Base-by-base conservation (phyloP, 2,888 invertebrate species). In the Drosophila yooni region DNA sequence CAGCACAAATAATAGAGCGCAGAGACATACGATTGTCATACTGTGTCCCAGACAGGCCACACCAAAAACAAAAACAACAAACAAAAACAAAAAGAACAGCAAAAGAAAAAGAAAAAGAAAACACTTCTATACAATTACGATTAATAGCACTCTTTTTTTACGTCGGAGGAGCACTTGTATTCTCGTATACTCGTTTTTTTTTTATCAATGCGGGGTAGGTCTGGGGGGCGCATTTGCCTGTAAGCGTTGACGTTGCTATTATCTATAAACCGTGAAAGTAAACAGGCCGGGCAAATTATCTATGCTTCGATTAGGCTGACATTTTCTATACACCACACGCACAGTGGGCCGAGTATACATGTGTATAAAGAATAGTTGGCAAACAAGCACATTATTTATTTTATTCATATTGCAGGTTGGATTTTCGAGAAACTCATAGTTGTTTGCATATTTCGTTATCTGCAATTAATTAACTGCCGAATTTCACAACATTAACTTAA, bases 211-310 rank as follows among this genome's bases (percentile, higher is more conserved):
- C 64, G 15, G 67, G 69, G 61, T 69, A 62, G 70, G 80, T 80
- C 74, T 71, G 66, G 61, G 67, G 67, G 71, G 57, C 71, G 61
- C 66, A 51, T 60, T 68, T 58, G 74, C 61, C 48, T 62, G 50
- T 70, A 59, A 54, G 36, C 70, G 69, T 70, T 71, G 68, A 66
- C 75, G 76, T 65, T 62, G 60, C 79, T 58, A 76, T 88, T 87
- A 87, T 87, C 89, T 87, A 74, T 71, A 80, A 86, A 83, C 70
- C 79, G 74, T 74, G 78, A 78, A 88, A 81, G 88, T 89, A 88
- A 89, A 89, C 86, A 87, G 88, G 59, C 70, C 72, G 63, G 68
- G 73, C 70, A 84, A 88, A 88, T 84, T 89, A 86, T 86, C 85
- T 84, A 78, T 80, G 85, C 68, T 77, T 89, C 85, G 85, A 82